Conservation (phyloP, 2,888 invertebrate species). For the Lycaena phlaeas region DNA sequence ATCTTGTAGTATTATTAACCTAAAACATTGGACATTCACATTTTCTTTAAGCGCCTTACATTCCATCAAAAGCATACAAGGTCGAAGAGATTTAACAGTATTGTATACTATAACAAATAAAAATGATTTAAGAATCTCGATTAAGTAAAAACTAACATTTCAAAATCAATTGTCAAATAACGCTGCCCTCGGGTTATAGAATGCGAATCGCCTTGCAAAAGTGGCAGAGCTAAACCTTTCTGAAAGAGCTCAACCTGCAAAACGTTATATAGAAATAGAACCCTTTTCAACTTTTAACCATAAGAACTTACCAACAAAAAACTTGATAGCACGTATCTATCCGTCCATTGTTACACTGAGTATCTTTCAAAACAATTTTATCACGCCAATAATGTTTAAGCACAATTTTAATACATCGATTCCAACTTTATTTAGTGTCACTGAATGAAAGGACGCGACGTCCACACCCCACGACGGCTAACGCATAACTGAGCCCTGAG, state of each 20-base stretch:
- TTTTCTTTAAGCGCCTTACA: slow-evolving; percentile 23
- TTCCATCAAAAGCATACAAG: slow-evolving; percentile 26
- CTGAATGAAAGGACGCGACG: slow-evolving; percentile 20
- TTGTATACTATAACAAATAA: background rate
- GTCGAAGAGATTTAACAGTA: slow-evolving; percentile 24
- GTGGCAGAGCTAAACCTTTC: slow-evolving; percentile 38
- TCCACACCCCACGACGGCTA: slow-evolving; percentile 37
- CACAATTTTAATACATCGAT: slow-evolving; percentile 39
- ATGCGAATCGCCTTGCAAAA: slow-evolving; percentile 57
- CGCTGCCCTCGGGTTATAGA: slow-evolving; percentile 26
- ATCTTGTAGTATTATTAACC: slow-evolving; percentile 22
- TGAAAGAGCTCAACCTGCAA: slow-evolving; percentile 32
- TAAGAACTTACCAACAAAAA: slow-evolving; percentile 47
- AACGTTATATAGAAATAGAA: slow-evolving; percentile 32
- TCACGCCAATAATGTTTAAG: slow-evolving; percentile 41
- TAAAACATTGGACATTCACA: slow-evolving; percentile 24
- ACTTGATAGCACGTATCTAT: slow-evolving; percentile 33
- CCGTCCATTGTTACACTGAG: slow-evolving; percentile 35
- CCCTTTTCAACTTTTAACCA: slow-evolving; percentile 38
- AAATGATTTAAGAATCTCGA: background rate
- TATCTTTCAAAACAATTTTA: slow-evolving; percentile 31
- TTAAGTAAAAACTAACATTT: slow-evolving; percentile 6
- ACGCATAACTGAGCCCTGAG: slow-evolving; percentile 43
- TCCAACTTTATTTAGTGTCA: slow-evolving; percentile 40
- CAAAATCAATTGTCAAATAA: slow-evolving; percentile 13